Evolutionary conservation across 2,113 vertebrate genomes (phyloP).

Genomic region (Eurypyga helias): DNA sequence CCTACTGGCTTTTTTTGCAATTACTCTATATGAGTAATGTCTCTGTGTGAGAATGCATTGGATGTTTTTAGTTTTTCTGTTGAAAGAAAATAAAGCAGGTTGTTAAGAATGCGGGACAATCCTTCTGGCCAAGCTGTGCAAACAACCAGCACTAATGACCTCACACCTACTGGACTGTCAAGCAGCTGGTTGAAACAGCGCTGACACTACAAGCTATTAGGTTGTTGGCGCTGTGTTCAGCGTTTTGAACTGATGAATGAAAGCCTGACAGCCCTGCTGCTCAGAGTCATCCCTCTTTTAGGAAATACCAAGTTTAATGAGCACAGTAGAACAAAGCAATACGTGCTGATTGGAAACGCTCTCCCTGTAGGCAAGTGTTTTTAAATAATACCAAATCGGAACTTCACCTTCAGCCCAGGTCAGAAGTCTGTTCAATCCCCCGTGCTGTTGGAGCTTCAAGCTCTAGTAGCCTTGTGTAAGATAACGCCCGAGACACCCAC

Average conservation of each 20-base stretch:
- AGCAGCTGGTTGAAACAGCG: neutral
- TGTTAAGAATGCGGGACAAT: neutral
- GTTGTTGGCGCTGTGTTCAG: neutral
- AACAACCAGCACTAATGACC: neutral
- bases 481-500: neutral
- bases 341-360: neutral
- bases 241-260: neutral
- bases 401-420: neutral
- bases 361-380: neutral
- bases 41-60: neutral
- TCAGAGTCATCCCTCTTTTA: neutral
- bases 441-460: neutral
- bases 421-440: neutral
- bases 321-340: neutral
- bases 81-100: neutral
- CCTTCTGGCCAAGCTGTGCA: neutral
- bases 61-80: neutral
- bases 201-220: neutral
- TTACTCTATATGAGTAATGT: neutral
- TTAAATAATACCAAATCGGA: neutral
- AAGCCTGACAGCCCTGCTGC: neutral
- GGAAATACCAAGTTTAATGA: neutral
- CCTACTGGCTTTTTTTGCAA: neutral
- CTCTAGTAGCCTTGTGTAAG: neutral
- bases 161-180: neutral